Evolutionary conservation across 2,888 invertebrate species (phyloP), one percentile per base, ranked within the genome.

Genomic region (Tuta absoluta): DNA sequence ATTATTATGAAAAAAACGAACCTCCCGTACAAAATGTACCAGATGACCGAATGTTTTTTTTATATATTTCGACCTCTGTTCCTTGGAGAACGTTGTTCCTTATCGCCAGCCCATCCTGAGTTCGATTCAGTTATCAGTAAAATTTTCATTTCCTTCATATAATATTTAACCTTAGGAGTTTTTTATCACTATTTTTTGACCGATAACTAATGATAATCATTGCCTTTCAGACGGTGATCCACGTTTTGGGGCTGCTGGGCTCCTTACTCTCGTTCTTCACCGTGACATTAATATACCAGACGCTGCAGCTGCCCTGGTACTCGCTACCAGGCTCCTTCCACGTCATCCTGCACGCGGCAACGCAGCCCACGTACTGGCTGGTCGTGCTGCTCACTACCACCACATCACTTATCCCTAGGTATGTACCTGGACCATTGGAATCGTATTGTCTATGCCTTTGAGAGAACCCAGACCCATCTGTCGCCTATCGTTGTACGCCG

Each of bases 291-390:
- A 80, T 96, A 62, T 98, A 98, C 91, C 97, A 98, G 90, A 93
- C 95, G 11, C 85, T 96, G 71, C 96, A 97, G 84, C 94, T 96
- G 69, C 93, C 94, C 72, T 96, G 97, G 85, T 94, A 96, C 83
- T 95, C 95, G 65, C 91, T 98, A 75, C 96, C 97, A 48, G 96
- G 97, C 75, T 98, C 97, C 28, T 97, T 95, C 86, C 95, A 95
- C 95, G 96, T 98, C 64, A 95, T 98, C 87, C 95, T 95, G 81
- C 93, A 94, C 79, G 95, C 96, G 62, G 92, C 98, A 77, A 85
- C 87, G 28, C 94, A 96, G 68, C 93, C 95, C 3, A 89, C 93
- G 23, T 98, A 96, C 92, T 98, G 98, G 96, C 92, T 97, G 63
- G 94, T 96, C 38, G 93, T 97, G 62, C 72, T 95, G 17, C 85